A percentile compares a stretch with the other conserved stretches of the same genome.
phyloP scores from a whole-genome alignment of 2,113 vertebrate genomes.

The Tapirus terrestris region DNA sequence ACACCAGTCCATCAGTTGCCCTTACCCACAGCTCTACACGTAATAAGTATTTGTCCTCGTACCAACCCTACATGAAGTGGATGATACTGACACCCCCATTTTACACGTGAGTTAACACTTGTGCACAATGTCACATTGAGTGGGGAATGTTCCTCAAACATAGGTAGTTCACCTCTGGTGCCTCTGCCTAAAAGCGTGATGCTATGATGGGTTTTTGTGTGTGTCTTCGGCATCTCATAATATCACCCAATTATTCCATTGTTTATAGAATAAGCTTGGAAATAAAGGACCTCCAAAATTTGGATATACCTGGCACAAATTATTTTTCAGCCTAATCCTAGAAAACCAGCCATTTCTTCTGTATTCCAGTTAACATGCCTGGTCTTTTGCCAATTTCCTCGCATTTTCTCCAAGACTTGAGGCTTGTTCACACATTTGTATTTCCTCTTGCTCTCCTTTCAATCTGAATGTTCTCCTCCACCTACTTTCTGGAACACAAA shows the following conservation, averaged over 20 bases:
- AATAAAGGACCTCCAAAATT: background rate
- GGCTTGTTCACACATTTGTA: too few relatives aligned
- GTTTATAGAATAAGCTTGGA: background rate
- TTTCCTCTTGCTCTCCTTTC: background rate
- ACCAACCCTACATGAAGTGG: background rate
- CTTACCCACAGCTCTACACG: background rate
- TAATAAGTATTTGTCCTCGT: background rate
- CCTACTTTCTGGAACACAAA: background rate
- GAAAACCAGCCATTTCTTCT: background rate
- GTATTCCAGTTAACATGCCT: background rate
- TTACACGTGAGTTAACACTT: background rate
- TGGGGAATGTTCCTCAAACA: background rate
- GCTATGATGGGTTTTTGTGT: background rate
- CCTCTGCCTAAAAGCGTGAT: background rate
- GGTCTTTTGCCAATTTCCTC: background rate
- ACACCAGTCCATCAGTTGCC: too few relatives aligned
- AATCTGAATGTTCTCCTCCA: background rate
- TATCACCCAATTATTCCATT: background rate
- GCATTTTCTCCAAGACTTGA: rapidly evolving
- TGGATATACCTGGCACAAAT: background rate
- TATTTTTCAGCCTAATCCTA: background rate
- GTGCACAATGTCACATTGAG: background rate
- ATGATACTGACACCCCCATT: too few relatives aligned
- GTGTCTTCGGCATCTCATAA: background rate
- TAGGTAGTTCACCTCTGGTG: background rate